Percentiles rank a stretch among this genome's conserved stretches.
Evolutionary conservation across 1,140 invertebrate species (phyloP).

Genomic region (Caerostris extrusa): DNA sequence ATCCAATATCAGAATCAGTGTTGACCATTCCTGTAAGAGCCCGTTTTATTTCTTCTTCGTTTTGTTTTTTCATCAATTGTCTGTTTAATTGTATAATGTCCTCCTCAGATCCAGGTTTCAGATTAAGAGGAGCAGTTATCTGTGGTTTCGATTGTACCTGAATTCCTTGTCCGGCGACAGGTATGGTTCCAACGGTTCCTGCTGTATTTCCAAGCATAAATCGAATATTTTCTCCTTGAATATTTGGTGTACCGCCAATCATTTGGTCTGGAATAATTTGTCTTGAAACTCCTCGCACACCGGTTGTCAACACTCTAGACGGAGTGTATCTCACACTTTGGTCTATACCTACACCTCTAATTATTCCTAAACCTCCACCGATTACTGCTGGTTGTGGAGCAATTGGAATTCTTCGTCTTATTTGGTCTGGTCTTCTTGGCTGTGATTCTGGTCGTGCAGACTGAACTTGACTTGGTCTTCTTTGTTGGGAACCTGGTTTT

Average conservation of each 20-base stretch:
- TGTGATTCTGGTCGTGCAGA: neutral
- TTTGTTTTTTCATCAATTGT: slow-evolving; percentile 10
- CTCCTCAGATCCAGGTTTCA: neutral
- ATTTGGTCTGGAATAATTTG: neutral
- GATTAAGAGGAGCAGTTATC: neutral
- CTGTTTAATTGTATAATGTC: neutral
- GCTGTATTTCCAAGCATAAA: neutral
- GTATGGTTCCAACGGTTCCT: neutral
- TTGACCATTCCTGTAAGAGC: neutral
- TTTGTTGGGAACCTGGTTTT: too few species aligned
- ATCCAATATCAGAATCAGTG: neutral
- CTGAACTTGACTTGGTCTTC: neutral
- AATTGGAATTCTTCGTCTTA: neutral
- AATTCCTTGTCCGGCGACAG: neutral
- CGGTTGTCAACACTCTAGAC: neutral
- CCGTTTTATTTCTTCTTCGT: neutral
- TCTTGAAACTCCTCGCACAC: neutral
- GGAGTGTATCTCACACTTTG: neutral
- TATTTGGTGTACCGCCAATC: too few species aligned
- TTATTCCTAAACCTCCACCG: neutral
- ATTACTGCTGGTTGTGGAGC: neutral
- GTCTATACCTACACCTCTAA: neutral
- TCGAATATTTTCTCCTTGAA: neutral
- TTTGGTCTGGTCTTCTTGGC: neutral
- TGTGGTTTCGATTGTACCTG: neutral